A percentile compares a stretch with the other conserved stretches of the same genome.
Conservation (phyloP, 2,113 vertebrate genomes). For the Vicugna pacos region DNA sequence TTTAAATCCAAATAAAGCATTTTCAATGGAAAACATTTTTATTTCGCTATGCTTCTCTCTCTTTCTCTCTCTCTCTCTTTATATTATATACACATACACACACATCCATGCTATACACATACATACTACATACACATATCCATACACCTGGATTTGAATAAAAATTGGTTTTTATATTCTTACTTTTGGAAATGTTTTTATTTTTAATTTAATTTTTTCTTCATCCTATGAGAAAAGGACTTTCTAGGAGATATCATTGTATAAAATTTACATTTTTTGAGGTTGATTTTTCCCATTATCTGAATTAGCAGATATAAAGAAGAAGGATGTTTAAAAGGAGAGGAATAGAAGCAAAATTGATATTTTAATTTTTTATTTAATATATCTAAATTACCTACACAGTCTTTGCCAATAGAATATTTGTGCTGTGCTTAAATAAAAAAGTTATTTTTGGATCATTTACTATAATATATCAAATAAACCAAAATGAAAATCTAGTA, state of each 20-base stretch:
- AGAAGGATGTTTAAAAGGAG: not conserved
- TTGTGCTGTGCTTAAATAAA: not conserved
- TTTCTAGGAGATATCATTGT: not conserved
- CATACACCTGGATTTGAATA: not conserved
- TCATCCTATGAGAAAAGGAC: not conserved
- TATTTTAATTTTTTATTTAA: not conserved
- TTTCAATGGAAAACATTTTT: not conserved
- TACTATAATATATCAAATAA: conserved; percentile 16
- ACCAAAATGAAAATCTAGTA: not conserved
- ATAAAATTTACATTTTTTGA: not conserved
- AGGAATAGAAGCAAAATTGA: not conserved
- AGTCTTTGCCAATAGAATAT: not conserved
- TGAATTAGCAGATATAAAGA: not conserved
- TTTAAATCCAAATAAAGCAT: not conserved
- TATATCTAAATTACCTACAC: not conserved
- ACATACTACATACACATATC: not conserved
- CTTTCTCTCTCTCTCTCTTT: not conserved
- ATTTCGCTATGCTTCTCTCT: not conserved
- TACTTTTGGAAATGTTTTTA: not conserved
- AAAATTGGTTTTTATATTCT: not conserved
- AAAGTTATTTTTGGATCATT: not conserved
- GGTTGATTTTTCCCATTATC: not conserved
- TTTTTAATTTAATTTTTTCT: not conserved
- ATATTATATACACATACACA: not conserved
- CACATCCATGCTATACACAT: not conserved